Percentiles rank a stretch among this genome's conserved stretches.
Evolutionary conservation across 2,888 invertebrate species (phyloP).

Genomic region (Athetis lepigone): DNA sequence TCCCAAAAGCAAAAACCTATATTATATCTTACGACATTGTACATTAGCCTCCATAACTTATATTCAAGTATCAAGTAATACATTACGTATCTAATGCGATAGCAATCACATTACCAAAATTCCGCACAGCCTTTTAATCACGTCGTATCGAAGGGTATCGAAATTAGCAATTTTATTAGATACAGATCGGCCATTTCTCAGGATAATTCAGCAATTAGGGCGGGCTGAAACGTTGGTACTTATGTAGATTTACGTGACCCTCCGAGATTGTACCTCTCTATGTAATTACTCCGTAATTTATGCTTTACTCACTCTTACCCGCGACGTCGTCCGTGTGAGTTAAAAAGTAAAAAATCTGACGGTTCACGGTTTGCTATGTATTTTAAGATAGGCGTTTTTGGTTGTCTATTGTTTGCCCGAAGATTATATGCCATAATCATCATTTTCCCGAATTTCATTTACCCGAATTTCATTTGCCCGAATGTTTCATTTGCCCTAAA

Average conservation of each 20-base stretch:
- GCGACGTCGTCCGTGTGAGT: too few relatives aligned
- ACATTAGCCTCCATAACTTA: background rate
- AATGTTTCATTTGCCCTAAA: too few relatives aligned
- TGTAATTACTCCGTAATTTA: conserved; percentile 41
- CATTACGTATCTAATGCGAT: conserved; percentile 6
- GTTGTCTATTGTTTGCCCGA: too few relatives aligned
- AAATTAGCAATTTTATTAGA: conserved; percentile 51
- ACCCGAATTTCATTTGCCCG: too few relatives aligned
- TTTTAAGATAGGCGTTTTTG: too few relatives aligned
- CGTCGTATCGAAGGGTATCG: conserved; percentile 26
- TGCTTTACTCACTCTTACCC: conserved; percentile 2
- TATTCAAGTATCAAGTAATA: background rate
- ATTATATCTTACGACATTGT: too few relatives aligned
- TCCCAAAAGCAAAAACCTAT: too few relatives aligned
- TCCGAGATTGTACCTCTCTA: conserved; percentile 16
- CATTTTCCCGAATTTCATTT: too few relatives aligned
- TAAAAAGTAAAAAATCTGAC: too few relatives aligned
- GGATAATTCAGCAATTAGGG: conserved; percentile 51
- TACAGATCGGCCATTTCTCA: conserved; percentile 48
- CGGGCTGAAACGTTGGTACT: conserved; percentile 31
- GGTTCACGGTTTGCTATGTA: too few relatives aligned
- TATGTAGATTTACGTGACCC: conserved; percentile 44
- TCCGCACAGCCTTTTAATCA: conserved; percentile 4
- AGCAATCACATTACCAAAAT: conserved; percentile 25
- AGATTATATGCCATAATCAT: too few relatives aligned